Percentiles rank a stretch among this genome's conserved stretches.
phyloP scores from a whole-genome alignment of 2,797 vertebrate genomes.

The Ctenosaura bakeri region DNA sequence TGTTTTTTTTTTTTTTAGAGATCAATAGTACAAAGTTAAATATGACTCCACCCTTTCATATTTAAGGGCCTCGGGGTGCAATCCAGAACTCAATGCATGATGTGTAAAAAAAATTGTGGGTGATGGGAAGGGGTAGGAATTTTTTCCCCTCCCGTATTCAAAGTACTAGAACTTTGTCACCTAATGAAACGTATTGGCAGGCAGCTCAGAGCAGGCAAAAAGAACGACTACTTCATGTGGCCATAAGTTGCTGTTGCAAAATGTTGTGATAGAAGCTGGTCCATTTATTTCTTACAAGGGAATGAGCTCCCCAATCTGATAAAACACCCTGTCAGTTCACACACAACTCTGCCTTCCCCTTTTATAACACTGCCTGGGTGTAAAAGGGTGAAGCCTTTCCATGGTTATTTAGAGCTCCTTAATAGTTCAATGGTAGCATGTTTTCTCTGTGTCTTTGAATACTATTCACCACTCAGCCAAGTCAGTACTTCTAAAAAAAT shows the following conservation, averaged over 20 bases:
- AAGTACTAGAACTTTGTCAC: background rate
- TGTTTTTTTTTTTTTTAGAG: constrained; percentile 68
- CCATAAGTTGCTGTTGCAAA: background rate
- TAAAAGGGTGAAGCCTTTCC: no score
- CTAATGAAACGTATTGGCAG: background rate
- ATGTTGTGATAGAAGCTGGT: no score
- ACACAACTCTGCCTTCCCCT: no score
- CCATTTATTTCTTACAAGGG: no score
- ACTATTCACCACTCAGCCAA: no score
- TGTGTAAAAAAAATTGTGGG: background rate
- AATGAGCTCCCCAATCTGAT: no score
- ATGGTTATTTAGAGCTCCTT: no score
- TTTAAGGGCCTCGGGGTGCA: background rate
- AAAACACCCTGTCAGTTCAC: no score
- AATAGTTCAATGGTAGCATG: no score
- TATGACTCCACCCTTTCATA: background rate
- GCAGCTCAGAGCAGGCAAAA: background rate
- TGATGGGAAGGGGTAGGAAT: background rate
- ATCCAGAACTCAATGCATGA: background rate
- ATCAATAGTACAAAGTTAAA: constrained; percentile 65
- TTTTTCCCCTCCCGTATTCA: background rate
- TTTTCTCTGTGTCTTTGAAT: no score
- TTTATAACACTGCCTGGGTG: no score
- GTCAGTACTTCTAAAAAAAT: no score
- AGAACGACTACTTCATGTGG: background rate